Conservation (phyloP, 37 sponge, comb jelly and placozoan genomes). For the Bolinopsis microptera region DNA sequence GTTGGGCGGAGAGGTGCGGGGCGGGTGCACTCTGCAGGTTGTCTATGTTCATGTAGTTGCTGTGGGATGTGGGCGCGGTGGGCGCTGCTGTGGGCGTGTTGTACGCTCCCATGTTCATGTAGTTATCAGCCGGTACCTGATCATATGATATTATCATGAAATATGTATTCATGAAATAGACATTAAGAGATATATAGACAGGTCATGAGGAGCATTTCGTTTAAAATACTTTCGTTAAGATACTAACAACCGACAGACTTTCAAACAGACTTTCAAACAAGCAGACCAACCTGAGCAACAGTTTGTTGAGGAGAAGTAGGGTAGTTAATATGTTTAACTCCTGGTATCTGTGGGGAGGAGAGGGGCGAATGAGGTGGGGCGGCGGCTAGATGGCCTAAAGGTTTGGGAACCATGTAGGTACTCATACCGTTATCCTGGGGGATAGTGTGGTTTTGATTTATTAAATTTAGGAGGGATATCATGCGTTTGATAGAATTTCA, state of each 20-base stretch:
- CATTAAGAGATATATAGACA: background rate
- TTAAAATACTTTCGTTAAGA: background rate
- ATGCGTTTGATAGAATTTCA: too few species aligned
- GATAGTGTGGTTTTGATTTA: too few species aligned
- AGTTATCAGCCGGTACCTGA: slow-evolving; percentile 6
- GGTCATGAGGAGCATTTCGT: background rate
- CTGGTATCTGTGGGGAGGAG: background rate
- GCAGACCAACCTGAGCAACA: background rate
- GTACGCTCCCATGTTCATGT: slow-evolving; percentile 43
- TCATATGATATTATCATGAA: too few species aligned
- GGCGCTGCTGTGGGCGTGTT: background rate
- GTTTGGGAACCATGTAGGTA: slow-evolving; percentile 17
- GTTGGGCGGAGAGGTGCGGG: background rate
- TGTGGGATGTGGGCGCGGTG: background rate
- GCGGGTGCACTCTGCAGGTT: background rate
- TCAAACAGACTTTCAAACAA: background rate
- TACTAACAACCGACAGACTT: background rate
- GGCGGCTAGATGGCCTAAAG: background rate
- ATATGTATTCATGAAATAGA: background rate
- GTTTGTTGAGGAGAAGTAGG: slow-evolving; percentile 12
- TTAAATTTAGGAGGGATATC: too few species aligned
- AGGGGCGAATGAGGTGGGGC: background rate
- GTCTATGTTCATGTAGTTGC: slow-evolving; percentile 42
- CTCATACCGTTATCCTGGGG: background rate
- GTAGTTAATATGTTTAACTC: slow-evolving; percentile 5